Evolutionary conservation across 2,888 invertebrate genomes (phyloP), one percentile per base, ranked within the genome.

Genomic region (Cryptocheilus praepositus): DNA sequence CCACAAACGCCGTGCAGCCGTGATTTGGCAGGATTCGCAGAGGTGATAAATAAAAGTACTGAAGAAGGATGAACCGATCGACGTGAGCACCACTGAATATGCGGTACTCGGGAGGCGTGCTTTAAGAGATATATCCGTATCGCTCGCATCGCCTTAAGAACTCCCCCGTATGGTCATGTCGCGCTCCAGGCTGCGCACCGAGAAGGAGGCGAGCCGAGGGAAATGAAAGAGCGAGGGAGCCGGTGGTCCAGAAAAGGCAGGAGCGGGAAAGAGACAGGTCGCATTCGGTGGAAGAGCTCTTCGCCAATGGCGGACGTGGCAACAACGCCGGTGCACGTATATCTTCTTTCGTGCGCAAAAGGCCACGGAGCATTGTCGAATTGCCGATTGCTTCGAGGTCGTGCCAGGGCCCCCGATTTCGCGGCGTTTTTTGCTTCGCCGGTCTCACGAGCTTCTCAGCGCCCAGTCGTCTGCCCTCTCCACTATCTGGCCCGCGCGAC

Each of bases 121-220:
- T 75, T 81, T 81, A 76, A 81, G 73, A 67, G 81, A 82, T 82
- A 80, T 74, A 63, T 46, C 57, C 62, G 74, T 82, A 80, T 82
- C 82, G 72, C 65, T 54, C 51, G 58, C 18, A 55, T 71, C 59
- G 59, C 72, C 72, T 76, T 81, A 72, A 81, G 59, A 60, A 61
- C 45, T 53, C 44, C 22, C 13, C 55, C 55, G 59, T 49, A 61
- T 49, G 25, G 67, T 52, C 21, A 19, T 22, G 46, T 36, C 57
- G 61, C 11, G 52, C 45, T 21, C 8, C 36, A 36, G 36, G 36
- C 36, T 36, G 36, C 36, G 7, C 36, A 36, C 21, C 16, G 45
- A 44, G 21, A 16, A 25, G 7, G 54, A 15, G 21, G 52, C 22
- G 61, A 56, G 22, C 46, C 16, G 61, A 25, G 7, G 1, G 13